A percentile compares a stretch with the other conserved stretches of the same genome.
Conservation (phyloP, 2,113 vertebrate genomes). For the Hemibagrus wyckioides region DNA sequence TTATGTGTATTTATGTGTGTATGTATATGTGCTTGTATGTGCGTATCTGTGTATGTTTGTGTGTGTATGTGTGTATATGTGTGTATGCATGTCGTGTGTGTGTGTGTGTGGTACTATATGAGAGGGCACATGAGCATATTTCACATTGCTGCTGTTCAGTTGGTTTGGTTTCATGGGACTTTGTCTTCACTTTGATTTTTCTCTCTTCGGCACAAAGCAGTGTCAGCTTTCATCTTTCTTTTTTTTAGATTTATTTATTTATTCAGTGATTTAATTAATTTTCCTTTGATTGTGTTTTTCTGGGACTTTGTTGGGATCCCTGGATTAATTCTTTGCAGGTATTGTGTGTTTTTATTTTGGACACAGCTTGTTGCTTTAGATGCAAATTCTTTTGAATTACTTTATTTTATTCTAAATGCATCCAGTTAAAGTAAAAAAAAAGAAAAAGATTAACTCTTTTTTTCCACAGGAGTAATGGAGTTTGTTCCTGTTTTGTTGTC, state of each 20-base stretch:
- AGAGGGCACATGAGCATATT: slow-evolving; percentile 36
- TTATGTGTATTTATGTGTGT: too few relatives aligned
- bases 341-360: slow-evolving; percentile 9
- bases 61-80: too few relatives aligned
- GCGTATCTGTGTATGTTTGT: too few relatives aligned
- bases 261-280: slow-evolving; percentile 68
- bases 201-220: slow-evolving; percentile 54
- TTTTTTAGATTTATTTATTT: slow-evolving; percentile 50
- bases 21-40: too few relatives aligned
- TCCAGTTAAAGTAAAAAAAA: slow-evolving; percentile 50
- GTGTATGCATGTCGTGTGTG: too few relatives aligned
- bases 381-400: not conserved
- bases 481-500: too few relatives aligned
- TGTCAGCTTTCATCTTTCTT: slow-evolving; percentile 64
- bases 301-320: slow-evolving; percentile 58
- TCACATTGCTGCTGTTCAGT: slow-evolving; percentile 58
- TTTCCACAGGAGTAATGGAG: too few relatives aligned
- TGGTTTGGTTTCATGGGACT: slow-evolving; percentile 56
- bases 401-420: slow-evolving; percentile 44
- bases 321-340: slow-evolving; percentile 43
- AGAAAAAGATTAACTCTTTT: not conserved
- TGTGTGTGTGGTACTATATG: not conserved
- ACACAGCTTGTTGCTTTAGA: not conserved
- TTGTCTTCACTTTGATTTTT: slow-evolving; percentile 62
- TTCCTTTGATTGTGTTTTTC: slow-evolving; percentile 64